A percentile compares a stretch with the other conserved stretches of the same genome.
Conservation (phyloP, 1,140 invertebrate genomes). For the Penaeus chinensis region DNA sequence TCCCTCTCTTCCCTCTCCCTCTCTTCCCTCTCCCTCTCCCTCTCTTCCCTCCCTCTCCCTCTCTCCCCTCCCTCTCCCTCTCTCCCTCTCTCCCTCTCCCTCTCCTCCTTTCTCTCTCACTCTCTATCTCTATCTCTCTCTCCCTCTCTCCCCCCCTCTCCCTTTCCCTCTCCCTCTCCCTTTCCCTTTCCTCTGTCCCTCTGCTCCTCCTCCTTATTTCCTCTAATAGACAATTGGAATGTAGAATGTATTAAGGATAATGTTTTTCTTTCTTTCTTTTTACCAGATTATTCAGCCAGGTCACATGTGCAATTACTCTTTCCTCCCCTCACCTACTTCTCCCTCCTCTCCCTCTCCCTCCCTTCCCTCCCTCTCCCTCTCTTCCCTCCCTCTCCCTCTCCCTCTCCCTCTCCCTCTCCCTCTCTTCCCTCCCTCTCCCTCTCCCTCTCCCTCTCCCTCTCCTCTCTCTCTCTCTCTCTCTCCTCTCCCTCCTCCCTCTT, state of each 20-base stretch:
- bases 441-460: too few species aligned
- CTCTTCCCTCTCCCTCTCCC: not conserved
- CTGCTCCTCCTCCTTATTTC: not conserved
- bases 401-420: too few species aligned
- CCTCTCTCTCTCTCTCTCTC: too few species aligned
- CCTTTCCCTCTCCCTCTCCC: not conserved
- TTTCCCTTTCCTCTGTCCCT: not conserved
- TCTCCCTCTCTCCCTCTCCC: conserved; percentile 8
- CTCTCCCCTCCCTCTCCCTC: not conserved
- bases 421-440: not conserved
- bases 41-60: too few species aligned
- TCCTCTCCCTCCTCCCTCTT: not conserved
- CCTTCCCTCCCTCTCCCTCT: too few species aligned
- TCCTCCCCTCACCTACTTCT: not conserved
- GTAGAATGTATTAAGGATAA: not conserved
- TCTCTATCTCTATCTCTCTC: not conserved
- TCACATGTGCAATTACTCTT: not conserved
- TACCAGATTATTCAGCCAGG: not conserved
- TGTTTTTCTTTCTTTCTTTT: not conserved
- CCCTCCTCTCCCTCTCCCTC: not conserved
- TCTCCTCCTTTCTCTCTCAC: not conserved
- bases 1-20: not conserved
- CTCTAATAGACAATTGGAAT: not conserved
- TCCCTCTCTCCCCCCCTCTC: not conserved
- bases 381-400: not conserved